Percentiles rank a stretch among this genome's conserved stretches.
Conservation (phyloP, 1,140 invertebrate species). For the Oedothorax gibbosus region DNA sequence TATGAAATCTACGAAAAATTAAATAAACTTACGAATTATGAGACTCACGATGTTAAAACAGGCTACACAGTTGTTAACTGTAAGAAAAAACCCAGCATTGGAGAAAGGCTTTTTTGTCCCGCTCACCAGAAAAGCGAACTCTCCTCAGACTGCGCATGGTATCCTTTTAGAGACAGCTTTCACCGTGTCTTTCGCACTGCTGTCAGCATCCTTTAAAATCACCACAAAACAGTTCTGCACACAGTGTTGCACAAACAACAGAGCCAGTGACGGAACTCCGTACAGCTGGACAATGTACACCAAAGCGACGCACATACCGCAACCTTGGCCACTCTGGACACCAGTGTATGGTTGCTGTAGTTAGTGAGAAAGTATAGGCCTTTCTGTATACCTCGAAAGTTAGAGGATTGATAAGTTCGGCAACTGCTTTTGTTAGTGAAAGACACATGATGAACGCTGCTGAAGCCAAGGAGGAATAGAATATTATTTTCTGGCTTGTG, state of each 20-base stretch:
- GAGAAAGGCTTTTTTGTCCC: conserved; percentile 6
- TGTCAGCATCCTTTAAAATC: not conserved
- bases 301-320: not conserved
- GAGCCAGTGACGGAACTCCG: not conserved
- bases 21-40: no score
- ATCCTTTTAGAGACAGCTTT: not conserved
- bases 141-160: not conserved
- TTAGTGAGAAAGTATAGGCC: conserved; percentile 4
- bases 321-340: not conserved
- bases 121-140: not conserved
- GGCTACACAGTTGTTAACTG: conserved; percentile 6
- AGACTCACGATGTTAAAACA: conserved; percentile 41
- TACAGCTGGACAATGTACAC: conserved; percentile 24
- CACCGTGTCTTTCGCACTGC: not conserved
- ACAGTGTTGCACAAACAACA: not conserved
- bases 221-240: not conserved
- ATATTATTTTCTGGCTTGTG: not conserved
- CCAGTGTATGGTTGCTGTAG: not conserved
- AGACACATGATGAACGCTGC: not conserved
- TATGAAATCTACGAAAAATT: no score
- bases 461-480: not conserved
- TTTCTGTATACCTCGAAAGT: conserved; percentile 13
- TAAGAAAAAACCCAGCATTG: conserved; percentile 9
- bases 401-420: not conserved
- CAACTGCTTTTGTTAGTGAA: not conserved